Conservation (phyloP, 1,140 invertebrate genomes). For the Physella acuta region DNA sequence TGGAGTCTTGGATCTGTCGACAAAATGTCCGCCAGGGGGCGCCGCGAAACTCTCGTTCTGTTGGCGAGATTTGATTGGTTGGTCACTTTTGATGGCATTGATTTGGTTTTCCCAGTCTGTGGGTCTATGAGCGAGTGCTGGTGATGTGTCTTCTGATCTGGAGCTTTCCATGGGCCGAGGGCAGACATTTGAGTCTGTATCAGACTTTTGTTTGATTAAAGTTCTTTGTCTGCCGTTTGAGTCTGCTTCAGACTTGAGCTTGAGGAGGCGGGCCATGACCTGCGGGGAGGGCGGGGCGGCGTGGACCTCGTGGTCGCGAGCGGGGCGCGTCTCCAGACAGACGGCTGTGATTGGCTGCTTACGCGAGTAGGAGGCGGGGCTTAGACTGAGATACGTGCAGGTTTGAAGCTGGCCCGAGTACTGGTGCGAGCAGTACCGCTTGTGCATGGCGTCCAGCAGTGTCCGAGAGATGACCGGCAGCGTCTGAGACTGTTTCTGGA, state of each 20-base stretch:
- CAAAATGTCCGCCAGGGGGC: no score
- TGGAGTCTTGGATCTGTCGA: no score
- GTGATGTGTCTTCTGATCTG: no score
- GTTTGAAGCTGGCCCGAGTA: conserved; percentile 19
- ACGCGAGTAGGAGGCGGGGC: neutral
- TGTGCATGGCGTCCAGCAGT: conserved; percentile 33
- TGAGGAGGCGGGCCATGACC: conserved; percentile 5
- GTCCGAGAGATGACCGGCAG: conserved; percentile 31
- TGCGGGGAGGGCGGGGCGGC: conserved; percentile 17
- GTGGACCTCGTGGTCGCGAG: conserved; percentile 2
- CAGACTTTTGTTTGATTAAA: no score
- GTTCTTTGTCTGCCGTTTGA: no score
- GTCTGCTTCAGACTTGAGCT: neutral
- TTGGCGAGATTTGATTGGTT: no score
- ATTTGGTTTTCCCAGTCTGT: no score
- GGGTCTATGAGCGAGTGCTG: no score
- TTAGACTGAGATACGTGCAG: neutral
- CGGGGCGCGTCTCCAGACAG: neutral
- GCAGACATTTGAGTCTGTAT: no score
- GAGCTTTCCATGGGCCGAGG: no score
- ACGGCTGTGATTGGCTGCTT: conserved; percentile 11
- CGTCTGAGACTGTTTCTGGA: conserved; percentile 11
- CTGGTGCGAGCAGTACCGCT: conserved; percentile 34
- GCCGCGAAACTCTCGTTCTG: no score
- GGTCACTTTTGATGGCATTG: no score